Base-by-base conservation (phyloP, 2,797 vertebrate genomes). In the Acanthurus lineatus region DNA sequence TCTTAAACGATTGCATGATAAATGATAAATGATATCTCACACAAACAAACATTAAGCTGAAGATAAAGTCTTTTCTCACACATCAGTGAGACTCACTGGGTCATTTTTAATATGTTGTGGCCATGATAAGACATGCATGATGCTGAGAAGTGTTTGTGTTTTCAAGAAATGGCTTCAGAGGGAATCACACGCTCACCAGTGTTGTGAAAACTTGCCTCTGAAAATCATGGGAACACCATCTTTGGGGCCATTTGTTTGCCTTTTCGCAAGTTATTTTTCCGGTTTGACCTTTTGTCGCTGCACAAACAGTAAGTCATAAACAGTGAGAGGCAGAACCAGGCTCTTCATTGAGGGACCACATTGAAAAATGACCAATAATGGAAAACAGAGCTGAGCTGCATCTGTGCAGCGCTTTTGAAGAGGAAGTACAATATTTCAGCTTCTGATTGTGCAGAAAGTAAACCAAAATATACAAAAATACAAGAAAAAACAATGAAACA, bases 201-300 rank as follows among this genome's bases (percentile, higher is more conserved):
- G 56, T 40, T 57, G 56, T 68, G 42, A 77, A 77, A 70, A 52
- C 35, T 35, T 65, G 38, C 20, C 16, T 62, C 60, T 17, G 63
- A 45, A 79, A 78, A 84, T 81, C 84, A 88, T 88, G 82, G 86
- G 83, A 90, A 88, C 66, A 72, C 77, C 58, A 85, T 90, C 52
- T 82, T 69, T 70, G 52, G 52, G 38, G 56, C 3, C 64, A 75
- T 86, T 83, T 90, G 66, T 89, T 89, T 92, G 71, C 28, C 47
- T 88, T 85, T 76, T 83, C 47, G 51, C 73, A 47, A 88, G 75
- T 91, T 90, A 89, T 92, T 93, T 89, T 73, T 88, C 69, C 68
- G 73, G 69, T 84, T 86, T 89, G 87, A 90, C 81, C 84, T 84
- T 87, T 82, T 63, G 69, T 80, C 71, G 61, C 71, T 75, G 66